Conservation (phyloP, 2,888 invertebrate genomes). For the Pristionchus japonicus region DNA sequence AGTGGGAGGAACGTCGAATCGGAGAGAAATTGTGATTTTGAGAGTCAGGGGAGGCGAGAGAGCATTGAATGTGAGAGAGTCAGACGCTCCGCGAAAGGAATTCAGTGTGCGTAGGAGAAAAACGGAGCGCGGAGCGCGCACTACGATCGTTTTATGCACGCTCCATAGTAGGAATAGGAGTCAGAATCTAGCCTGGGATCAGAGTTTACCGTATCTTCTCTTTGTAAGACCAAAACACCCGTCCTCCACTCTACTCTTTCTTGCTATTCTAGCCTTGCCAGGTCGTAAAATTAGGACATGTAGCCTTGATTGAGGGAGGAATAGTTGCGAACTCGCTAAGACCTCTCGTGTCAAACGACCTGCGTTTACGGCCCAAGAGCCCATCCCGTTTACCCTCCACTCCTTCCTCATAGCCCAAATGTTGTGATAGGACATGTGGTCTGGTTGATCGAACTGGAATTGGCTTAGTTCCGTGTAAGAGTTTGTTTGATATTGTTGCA, state of each 20-base stretch:
- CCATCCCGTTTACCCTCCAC: not conserved
- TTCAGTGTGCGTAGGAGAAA: not conserved
- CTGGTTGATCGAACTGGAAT: too few relatives aligned
- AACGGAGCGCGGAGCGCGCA: conserved; percentile 21
- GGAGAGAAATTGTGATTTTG: not conserved
- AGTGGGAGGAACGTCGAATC: not conserved
- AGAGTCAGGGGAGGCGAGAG: not conserved
- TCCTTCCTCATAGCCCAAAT: not conserved
- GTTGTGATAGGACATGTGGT: not conserved
- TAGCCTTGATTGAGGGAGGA: not conserved
- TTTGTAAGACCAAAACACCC: not conserved
- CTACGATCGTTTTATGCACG: not conserved
- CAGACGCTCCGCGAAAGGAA: not conserved
- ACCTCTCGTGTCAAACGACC: not conserved
- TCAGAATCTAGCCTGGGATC: too few relatives aligned
- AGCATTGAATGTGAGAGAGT: not conserved
- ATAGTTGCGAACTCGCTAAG: conserved; percentile 19
- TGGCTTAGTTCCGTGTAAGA: too few relatives aligned
- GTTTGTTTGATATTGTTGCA: too few relatives aligned
- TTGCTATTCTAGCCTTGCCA: not conserved
- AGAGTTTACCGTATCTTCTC: too few relatives aligned
- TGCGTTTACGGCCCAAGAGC: not conserved
- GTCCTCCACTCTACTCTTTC: not conserved
- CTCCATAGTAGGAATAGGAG: not conserved
- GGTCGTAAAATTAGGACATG: not conserved